Percentiles rank a stretch among this genome's conserved stretches.
Evolutionary conservation across 2,888 invertebrate species (phyloP).

Genomic region (Aphodius granarius): DNA sequence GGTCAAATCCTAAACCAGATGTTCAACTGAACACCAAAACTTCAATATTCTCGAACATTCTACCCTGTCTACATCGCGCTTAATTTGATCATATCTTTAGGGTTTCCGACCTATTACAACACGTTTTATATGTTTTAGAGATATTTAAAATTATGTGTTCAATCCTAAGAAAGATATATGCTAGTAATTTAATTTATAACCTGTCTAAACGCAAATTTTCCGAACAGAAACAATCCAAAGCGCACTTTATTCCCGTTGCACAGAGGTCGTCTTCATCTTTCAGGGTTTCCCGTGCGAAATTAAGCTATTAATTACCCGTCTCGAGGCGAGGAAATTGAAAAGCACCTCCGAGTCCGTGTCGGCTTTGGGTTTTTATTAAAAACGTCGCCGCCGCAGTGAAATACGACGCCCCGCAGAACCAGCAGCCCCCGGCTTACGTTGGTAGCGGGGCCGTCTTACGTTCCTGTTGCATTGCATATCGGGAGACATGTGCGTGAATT

Average conservation of each 20-base stretch:
- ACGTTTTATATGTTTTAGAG: no score
- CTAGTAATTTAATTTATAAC: neutral
- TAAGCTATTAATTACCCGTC: neutral
- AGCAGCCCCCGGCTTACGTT: neutral
- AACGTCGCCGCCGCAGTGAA: neutral
- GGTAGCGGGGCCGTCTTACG: neutral
- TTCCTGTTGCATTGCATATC: neutral
- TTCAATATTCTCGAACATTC: no score
- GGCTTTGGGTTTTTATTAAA: neutral
- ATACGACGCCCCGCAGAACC: neutral
- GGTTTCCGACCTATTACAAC: no score
- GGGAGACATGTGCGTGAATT: neutral
- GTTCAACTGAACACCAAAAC: no score
- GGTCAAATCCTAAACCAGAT: no score
- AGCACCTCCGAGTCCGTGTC: neutral
- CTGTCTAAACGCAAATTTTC: neutral
- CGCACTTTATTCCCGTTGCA: neutral
- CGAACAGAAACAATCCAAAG: neutral
- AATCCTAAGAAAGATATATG: no score
- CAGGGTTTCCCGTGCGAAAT: neutral
- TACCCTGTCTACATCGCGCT: no score
- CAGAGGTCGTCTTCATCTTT: constrained; percentile 4
- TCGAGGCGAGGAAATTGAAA: neutral
- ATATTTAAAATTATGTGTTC: no score
- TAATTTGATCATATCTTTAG: no score